phyloP scores from a whole-genome alignment of 2,888 invertebrate species.

The Heterodera filipjevi region DNA sequence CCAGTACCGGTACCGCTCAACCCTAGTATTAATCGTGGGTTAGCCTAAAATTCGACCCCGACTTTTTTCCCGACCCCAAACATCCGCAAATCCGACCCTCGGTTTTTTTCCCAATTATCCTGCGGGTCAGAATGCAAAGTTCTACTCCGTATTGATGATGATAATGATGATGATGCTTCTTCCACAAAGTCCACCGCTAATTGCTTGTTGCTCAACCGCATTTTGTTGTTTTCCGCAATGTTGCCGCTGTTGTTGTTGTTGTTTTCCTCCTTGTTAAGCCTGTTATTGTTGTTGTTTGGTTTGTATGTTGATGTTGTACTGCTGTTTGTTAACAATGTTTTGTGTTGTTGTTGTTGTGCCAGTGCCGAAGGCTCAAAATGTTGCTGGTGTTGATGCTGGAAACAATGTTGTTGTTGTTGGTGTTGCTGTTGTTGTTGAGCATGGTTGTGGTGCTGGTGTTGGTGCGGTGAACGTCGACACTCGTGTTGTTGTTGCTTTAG shows the following conservation, averaged over 20 bases:
- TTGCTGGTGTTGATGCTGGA: background rate
- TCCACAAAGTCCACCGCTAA: background rate
- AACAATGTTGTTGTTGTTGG: background rate
- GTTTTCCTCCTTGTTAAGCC: background rate
- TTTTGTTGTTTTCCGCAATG: background rate
- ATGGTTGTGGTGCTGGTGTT: background rate
- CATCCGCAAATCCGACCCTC: no score
- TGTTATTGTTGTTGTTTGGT: background rate
- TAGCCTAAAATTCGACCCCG: no score
- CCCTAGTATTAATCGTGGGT: no score
- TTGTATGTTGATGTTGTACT: background rate
- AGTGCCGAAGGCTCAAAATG: background rate
- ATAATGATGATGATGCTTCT: background rate
- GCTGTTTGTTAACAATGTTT: background rate
- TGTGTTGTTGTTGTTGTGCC: background rate
- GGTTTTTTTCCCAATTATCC: no score
- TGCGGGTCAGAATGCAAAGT: background rate
- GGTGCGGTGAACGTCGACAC: background rate
- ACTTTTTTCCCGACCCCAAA: no score
- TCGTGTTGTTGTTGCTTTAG: background rate
- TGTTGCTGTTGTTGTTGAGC: background rate
- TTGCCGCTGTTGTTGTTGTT: background rate
- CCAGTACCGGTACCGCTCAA: no score
- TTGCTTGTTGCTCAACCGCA: background rate
- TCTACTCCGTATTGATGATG: background rate